Percentiles rank a stretch among this genome's conserved stretches.
These are phyloP conservation scores for Phyllotreta cruciferae DNA, from an alignment of 2,888 invertebrate species.

Conservation along the genomic window DNA sequence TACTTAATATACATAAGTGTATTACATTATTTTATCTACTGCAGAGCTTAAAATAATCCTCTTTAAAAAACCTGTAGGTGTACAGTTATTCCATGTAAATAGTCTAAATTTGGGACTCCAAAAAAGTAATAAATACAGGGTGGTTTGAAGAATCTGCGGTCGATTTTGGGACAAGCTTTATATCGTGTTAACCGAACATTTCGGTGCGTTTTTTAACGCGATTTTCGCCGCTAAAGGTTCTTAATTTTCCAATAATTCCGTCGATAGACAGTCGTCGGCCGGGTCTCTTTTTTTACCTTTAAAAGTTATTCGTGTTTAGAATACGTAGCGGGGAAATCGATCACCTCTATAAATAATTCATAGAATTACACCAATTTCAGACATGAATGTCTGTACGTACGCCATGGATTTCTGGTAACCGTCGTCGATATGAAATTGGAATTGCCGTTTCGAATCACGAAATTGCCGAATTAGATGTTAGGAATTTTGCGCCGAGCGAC, in stretches of 20 bases:
- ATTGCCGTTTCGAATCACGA: constrained; percentile 27
- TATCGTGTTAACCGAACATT: too few relatives aligned
- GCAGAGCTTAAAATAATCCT: too few relatives aligned
- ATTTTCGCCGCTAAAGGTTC: too few relatives aligned
- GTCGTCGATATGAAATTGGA: constrained; percentile 11
- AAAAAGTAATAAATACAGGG: too few relatives aligned
- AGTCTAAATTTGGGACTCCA: too few relatives aligned
- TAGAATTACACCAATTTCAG: constrained; percentile 32
- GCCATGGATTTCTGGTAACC: constrained; percentile 24
- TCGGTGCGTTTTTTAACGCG: too few relatives aligned
- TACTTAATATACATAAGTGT: too few relatives aligned
- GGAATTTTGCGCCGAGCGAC: background rate
- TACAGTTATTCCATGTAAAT: too few relatives aligned
- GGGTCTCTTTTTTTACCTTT: constrained; percentile 4
- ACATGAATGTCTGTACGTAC: constrained; percentile 24
- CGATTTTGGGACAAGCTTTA: too few relatives aligned
- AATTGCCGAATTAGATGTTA: constrained; percentile 13
- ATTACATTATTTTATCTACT: too few relatives aligned
- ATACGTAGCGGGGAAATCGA: constrained; percentile 32
- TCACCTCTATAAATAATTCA: constrained; percentile 37
- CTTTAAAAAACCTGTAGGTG: too few relatives aligned
- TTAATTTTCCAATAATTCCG: background rate
- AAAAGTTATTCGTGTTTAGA: constrained; percentile 26
- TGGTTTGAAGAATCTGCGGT: too few relatives aligned
- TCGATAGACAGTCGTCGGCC: background rate